These are phyloP conservation scores for Pyrrhia umbra DNA, from an alignment of 2,888 invertebrate genomes.

Conservation along the genomic window DNA sequence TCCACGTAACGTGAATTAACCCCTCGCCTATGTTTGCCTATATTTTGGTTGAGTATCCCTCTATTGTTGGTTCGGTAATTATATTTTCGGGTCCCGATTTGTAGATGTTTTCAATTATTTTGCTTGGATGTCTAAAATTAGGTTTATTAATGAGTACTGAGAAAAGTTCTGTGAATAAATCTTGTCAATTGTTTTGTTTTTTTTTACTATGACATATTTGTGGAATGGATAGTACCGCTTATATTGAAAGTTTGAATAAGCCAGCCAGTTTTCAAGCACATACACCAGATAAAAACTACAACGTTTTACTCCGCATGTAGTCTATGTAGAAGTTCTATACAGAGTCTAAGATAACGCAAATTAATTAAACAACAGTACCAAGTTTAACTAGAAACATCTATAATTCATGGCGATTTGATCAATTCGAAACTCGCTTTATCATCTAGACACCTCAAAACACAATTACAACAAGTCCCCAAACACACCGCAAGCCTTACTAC, in stretches of 20 bases:
- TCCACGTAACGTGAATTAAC: constrained; percentile 77
- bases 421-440: constrained; percentile 17
- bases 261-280: no score
- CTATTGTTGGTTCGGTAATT: constrained; percentile 42
- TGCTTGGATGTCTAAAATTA: neutral
- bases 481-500: constrained; percentile 33
- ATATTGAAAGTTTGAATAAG: no score
- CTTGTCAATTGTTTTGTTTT: no score
- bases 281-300: no score
- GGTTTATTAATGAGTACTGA: constrained; percentile 1
- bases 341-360: neutral
- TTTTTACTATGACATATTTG: no score
- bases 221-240: no score
- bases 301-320: neutral
- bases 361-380: neutral
- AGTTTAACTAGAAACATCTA: constrained; percentile 14
- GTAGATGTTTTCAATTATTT: constrained; percentile 35
- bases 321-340: neutral
- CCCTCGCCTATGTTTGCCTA: constrained; percentile 61
- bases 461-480: constrained; percentile 30
- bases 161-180: neutral
- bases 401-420: constrained; percentile 21
- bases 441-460: constrained; percentile 18
- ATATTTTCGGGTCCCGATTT: constrained; percentile 33
- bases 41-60: constrained; percentile 38